phyloP scores from a whole-genome alignment of 2,888 invertebrate species.

The Habrosyne pyritoides region DNA sequence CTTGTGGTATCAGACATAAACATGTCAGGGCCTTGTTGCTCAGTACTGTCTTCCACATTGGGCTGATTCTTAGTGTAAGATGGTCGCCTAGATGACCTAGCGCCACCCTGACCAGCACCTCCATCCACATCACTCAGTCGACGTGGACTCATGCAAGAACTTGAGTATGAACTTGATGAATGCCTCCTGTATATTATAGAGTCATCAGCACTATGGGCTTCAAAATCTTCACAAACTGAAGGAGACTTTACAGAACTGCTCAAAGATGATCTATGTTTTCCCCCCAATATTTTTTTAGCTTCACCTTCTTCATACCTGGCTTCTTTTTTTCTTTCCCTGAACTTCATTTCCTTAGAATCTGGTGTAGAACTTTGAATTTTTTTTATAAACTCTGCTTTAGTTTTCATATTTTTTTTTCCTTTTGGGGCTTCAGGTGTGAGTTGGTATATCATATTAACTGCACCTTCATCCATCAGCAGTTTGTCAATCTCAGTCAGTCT shows the following conservation, averaged over 20 bases:
- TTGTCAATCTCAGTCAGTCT: slow-evolving; percentile 89
- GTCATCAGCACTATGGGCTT: slow-evolving; percentile 87
- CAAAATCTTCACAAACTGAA: slow-evolving; percentile 85
- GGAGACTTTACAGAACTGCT: slow-evolving; percentile 78
- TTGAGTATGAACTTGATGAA: slow-evolving; percentile 92
- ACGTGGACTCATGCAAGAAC: slow-evolving; percentile 86
- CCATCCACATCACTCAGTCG: slow-evolving; percentile 82
- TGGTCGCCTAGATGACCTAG: slow-evolving; percentile 34
- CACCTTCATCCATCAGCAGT: slow-evolving; percentile 92
- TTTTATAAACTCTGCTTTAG: slow-evolving; percentile 85
- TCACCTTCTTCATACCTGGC: slow-evolving; percentile 63
- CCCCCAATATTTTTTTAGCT: slow-evolving; percentile 60
- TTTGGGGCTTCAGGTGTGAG: slow-evolving; percentile 85
- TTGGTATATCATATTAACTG: slow-evolving; percentile 92
- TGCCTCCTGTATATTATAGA: slow-evolving; percentile 92
- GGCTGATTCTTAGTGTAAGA: slow-evolving; percentile 29
- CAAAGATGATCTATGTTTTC: slow-evolving; percentile 66
- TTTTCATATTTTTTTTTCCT: slow-evolving; percentile 77
- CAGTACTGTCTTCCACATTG: slow-evolving; percentile 17
- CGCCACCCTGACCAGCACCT: slow-evolving; percentile 36
- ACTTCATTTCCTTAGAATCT: slow-evolving; percentile 73
- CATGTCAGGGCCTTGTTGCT: slow-evolving; percentile 26
- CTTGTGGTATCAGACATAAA: slow-evolving; percentile 46
- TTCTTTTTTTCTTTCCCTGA: slow-evolving; percentile 80
- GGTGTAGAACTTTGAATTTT: slow-evolving; percentile 82